Evolutionary conservation across 2,113 vertebrate genomes (phyloP), one percentile per base, ranked within the genome.

Genomic region (Rhineura floridana): DNA sequence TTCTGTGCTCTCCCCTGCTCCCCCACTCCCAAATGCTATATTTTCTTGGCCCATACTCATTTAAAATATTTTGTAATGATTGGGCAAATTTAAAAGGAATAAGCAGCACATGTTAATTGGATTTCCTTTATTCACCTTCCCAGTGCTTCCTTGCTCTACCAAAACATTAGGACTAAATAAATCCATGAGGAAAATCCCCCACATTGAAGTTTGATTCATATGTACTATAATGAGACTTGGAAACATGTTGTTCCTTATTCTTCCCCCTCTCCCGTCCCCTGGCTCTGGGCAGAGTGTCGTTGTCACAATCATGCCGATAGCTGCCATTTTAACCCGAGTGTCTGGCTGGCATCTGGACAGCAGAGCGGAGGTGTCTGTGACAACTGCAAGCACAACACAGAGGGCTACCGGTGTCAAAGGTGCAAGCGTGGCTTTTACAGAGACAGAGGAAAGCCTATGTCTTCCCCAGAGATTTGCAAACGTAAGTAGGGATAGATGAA

Each of bases 271-370:
- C 42, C 30, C 5, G 11, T 4, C 69, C 59, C 52, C 52, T 50
- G 69, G n/a, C n/a, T 28, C n/a, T 28, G 8, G n/a, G 13, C 90
- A 98, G 98, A 96, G 90, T 98, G 98, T 28, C 97, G 98, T 90
- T 98, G 98, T 46, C 97, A 98, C 84, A 96, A 92, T 81, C 98
- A 98, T 0, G 95, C 98, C 4, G 93, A 97, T 12, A 98, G 97
- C 96, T 98, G 98, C 81, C 97, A 97, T 92, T 98, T 98, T 72
- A 98, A 98, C 9, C 95, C 88, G 92, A 93, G 95, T 4, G 92
- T 95, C 0, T 98, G 98, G 98, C 67, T 96, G 90, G 96, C 97
- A 52, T 97, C 97, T 0, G 96, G 96, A 1, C 97, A 97, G 83
- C 94, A 84, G 92, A 97, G 95, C 0, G 98, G 98, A 3, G 98